Evolutionary conservation across 2,888 invertebrate genomes (phyloP).

Genomic region (Megastigmus dorsalis): DNA sequence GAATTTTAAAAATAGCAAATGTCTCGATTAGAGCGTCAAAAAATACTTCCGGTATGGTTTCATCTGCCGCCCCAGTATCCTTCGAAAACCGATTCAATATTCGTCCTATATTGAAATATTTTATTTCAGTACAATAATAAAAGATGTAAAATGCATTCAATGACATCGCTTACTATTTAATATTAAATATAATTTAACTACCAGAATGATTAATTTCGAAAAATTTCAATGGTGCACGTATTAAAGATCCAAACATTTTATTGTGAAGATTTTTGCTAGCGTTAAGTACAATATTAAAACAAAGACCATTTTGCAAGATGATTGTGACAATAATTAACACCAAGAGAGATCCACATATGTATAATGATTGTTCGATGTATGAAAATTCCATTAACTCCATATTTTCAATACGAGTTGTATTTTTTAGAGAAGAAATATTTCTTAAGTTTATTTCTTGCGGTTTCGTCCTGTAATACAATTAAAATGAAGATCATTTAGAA

Average conservation of each 20-base stretch:
- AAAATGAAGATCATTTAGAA: too few relatives aligned
- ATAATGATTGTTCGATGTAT: too few relatives aligned
- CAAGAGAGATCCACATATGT: constrained; percentile 79
- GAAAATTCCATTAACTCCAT: too few relatives aligned
- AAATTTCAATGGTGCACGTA: constrained; percentile 86
- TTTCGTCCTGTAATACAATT: neutral
- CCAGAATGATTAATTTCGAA: constrained; percentile 77
- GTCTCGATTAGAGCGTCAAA: too few relatives aligned
- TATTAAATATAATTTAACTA: too few relatives aligned
- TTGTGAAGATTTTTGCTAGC: constrained; percentile 84
- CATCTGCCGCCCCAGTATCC: constrained; percentile 81
- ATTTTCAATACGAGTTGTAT: too few relatives aligned
- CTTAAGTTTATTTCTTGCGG: neutral
- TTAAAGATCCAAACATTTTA: constrained; percentile 84
- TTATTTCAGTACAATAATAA: neutral
- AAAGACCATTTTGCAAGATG: constrained; percentile 74
- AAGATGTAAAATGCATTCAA: too few relatives aligned
- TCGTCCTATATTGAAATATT: neutral
- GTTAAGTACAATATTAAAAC: constrained; percentile 82
- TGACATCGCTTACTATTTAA: too few relatives aligned
- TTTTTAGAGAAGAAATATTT: too few relatives aligned
- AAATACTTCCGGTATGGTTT: constrained; percentile 76
- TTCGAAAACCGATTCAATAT: constrained; percentile 79
- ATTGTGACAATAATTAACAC: constrained; percentile 72
- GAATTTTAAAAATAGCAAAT: constrained; percentile 59